Evolutionary conservation across 2,797 vertebrate species (phyloP).

Genomic region (Silurus lanzhouensis): DNA sequence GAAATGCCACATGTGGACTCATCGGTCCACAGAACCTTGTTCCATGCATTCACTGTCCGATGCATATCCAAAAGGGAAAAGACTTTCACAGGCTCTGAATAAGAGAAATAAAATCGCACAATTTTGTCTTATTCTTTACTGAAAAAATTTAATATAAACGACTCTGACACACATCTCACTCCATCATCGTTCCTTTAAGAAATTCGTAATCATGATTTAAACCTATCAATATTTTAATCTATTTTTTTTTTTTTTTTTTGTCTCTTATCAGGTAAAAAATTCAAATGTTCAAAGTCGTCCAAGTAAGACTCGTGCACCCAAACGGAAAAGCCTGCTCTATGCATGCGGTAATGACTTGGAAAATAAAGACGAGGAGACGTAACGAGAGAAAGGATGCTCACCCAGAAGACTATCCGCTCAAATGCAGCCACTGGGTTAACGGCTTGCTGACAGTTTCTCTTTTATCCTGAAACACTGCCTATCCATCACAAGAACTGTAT

Average conservation of each 20-base stretch:
- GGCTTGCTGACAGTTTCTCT: constrained; percentile 46
- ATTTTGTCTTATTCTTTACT: too few relatives aligned
- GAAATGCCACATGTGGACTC: too few relatives aligned
- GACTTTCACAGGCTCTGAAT: too few relatives aligned
- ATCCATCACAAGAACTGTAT: constrained; percentile 47
- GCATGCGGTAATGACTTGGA: constrained; percentile 74
- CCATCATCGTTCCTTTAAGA: too few relatives aligned
- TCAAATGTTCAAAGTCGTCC: constrained; percentile 80
- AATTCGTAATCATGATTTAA: too few relatives aligned
- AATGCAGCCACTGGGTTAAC: constrained; percentile 59
- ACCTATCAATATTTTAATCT: too few relatives aligned
- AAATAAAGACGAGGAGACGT: constrained; percentile 46
- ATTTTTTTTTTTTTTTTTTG: constrained; percentile 55
- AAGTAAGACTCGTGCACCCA: constrained; percentile 75
- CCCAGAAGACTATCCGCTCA: constrained; percentile 44
- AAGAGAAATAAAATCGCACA: too few relatives aligned
- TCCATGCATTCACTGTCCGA: too few relatives aligned
- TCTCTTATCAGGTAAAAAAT: constrained; percentile 81
- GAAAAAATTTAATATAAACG: too few relatives aligned
- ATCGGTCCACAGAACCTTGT: too few relatives aligned
- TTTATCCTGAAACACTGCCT: constrained; percentile 58
- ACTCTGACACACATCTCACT: too few relatives aligned
- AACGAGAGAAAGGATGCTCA: constrained; percentile 35
- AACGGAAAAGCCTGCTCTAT: constrained; percentile 52
- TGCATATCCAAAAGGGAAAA: too few relatives aligned